Evolutionary conservation across 1,140 invertebrate species (phyloP), one percentile per base, ranked within the genome.

Genomic region (Stegodyphus mimosarum): DNA sequence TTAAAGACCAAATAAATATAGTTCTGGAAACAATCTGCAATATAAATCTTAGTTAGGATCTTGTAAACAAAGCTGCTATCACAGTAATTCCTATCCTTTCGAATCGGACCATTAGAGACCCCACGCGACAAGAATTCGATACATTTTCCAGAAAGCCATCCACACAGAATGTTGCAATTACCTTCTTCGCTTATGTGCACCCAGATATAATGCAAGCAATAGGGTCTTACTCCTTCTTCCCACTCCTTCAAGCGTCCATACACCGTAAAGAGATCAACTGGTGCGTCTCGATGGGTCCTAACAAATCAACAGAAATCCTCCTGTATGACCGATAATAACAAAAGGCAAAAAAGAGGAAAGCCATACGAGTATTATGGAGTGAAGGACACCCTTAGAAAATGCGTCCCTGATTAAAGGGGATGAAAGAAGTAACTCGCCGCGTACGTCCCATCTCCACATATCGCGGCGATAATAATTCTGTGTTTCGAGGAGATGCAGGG

Each of bases 221-320:
- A 75, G 55, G 73, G 63, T 75, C 73, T 55, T 55, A 17, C 7
- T 55, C 10, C 13, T 64, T 17, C 9, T 17, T 15, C 6, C 17
- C 13, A 15, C 18, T 63, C 52, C 53, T 60, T 73, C 71, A 51
- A 73, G 49, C 50, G 50, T 15, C 15, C 73, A 33, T 48, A 48
- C 10, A 77, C 18, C 63, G 48, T 50, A 77, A 77, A 67, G 63
- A 67, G 75, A 64, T 77, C 75, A 77, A 77, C 75, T 77, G 75
- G 75, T 77, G 75, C 75, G 48, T 51, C 64, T 51, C 33, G 55
- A 49, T 66, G 55, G 60, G 70, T 66, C 71, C 48, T 66, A 83
- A 67, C 50, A 66, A 73, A 74, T 83, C 80, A 66, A 83, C 55
- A 66, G 70, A 53, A 70, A 81, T 71, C 53, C 64, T 60, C 50